A percentile compares a stretch with the other conserved stretches of the same genome.
Conservation (phyloP, 1,140 invertebrate species). For the Saccostrea echinata region DNA sequence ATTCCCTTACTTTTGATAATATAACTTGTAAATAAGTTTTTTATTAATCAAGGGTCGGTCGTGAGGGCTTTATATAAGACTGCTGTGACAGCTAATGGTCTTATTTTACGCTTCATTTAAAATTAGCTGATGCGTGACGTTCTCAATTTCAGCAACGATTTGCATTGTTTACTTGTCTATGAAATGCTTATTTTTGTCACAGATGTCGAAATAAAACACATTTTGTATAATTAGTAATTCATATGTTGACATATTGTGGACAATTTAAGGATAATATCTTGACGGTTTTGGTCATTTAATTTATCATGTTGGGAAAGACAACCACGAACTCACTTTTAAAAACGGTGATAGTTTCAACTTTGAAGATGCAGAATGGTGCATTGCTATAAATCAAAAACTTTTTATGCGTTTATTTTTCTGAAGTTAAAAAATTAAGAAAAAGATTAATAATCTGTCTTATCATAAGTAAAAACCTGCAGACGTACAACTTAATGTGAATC, state of each 20-base stretch:
- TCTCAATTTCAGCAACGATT: not conserved
- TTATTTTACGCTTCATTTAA: constrained; percentile 4
- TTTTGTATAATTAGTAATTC: not conserved
- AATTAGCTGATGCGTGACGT: not conserved
- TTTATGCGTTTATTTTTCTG: no score
- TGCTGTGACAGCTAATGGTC: not conserved
- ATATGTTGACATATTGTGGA: not conserved
- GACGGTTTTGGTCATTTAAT: not conserved
- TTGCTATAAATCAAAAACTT: no score
- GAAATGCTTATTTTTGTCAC: not conserved
- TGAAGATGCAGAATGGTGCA: no score
- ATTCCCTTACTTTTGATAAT: not conserved
- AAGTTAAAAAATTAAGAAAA: no score
- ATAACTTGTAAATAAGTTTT: not conserved
- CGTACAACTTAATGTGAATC: not conserved
- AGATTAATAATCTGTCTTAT: no score
- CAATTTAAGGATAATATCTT: not conserved
- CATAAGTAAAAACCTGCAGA: not conserved
- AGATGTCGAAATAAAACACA: not conserved
- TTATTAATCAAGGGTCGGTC: not conserved
- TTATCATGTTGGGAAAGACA: not conserved
- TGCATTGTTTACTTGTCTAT: constrained; percentile 5
- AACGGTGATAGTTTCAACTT: no score
- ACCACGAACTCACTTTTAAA: not conserved
- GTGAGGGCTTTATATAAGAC: not conserved